Evolutionary conservation across 2,113 vertebrate species (phyloP), one percentile per base, ranked within the genome.

Genomic region (Macquaria australasica): DNA sequence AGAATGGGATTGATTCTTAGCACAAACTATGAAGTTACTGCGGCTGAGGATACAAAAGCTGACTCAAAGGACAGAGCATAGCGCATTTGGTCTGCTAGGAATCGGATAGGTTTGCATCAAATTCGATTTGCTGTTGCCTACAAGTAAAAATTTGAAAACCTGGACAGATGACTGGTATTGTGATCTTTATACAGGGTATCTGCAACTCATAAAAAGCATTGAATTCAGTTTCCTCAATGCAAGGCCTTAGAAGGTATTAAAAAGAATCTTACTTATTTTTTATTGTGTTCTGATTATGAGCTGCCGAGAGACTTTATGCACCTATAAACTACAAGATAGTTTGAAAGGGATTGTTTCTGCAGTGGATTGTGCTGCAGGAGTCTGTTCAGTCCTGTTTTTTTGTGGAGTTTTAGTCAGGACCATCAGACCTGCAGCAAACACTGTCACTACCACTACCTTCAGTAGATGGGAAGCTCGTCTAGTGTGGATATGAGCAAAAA

Each of bases 21-120:
- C 68, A 21, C 31, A 75, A 82, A 67, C 39, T 59, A 34, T 73
- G 34, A 12, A 74, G 64, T 50, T 56, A 55, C 28, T 10, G 9
- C 18, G 28, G 31, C 64, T 43, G 43, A 60, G 7, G 5, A 60
- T 41, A 31, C 14, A 53, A 28, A 75, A 34, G 60, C 34, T 25
- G 15, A 41, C 28, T 74, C 8, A 79, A 79, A 70, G 11, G 37
- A 34, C 12, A 43, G 14, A 45, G 64, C 20, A 48, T 28, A 8
- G 6, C 28, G 12, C 10, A 12, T 77, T 50, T 31, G n/a, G 11
- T 59, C 56, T n/a, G 55, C 34, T 1, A 51, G 34, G 23, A 59
- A 48, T 34, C 14, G 25, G 15, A 0, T 55, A 3, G 8, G 34
- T 28, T 28, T 28, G 10, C 28, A 53, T 8, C n/a, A 18, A 34